These are phyloP conservation scores for Apodemus speciosus DNA, from an alignment of 2,113 vertebrate genomes.

Conservation along the genomic window DNA sequence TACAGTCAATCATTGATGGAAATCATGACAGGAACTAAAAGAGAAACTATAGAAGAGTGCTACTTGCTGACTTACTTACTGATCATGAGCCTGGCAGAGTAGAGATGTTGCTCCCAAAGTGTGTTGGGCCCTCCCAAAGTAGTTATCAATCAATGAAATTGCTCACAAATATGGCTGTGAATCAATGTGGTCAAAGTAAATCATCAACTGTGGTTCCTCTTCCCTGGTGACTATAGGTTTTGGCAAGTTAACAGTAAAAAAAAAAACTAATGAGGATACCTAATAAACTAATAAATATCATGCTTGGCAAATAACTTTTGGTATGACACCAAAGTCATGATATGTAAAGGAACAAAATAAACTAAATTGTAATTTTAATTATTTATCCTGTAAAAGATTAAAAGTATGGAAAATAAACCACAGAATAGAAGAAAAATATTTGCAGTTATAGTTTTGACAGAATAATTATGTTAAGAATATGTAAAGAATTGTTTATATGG, in stretches of 20 bases:
- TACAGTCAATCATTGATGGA: background rate
- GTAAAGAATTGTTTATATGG: no score
- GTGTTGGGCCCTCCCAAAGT: background rate
- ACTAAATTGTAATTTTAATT: conserved; percentile 15
- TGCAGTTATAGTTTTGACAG: conserved; percentile 7
- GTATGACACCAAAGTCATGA: background rate
- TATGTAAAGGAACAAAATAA: background rate
- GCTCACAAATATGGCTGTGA: background rate
- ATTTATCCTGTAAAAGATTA: conserved; percentile 5
- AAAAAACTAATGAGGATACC: background rate
- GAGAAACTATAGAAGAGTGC: background rate
- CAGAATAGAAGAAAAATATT: background rate
- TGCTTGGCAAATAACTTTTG: background rate
- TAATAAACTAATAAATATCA: background rate
- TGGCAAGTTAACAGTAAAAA: background rate
- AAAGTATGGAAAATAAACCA: conserved; percentile 41
- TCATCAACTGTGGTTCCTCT: background rate
- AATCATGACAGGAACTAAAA: background rate
- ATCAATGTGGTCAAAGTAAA: background rate
- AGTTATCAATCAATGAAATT: background rate
- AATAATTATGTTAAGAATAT: background rate
- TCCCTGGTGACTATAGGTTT: background rate
- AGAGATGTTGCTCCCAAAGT: background rate
- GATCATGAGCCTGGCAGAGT: background rate
- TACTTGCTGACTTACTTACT: background rate